Conservation (phyloP, 2,113 vertebrate species). For the Zapus hudsonius region DNA sequence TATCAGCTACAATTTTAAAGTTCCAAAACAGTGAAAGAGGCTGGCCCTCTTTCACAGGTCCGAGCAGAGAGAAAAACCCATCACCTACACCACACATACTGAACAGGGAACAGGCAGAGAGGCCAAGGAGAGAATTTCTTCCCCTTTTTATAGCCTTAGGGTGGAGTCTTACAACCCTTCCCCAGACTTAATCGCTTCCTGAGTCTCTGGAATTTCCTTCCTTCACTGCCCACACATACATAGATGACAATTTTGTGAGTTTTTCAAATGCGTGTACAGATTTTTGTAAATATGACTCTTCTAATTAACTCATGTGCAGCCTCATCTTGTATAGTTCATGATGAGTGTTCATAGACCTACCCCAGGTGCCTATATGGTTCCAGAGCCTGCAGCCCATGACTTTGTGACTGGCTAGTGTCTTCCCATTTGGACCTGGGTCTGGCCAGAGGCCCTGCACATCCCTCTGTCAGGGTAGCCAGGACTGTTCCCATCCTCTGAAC, state of each 20-base stretch:
- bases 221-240: too few species aligned
- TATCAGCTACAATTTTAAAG: too few species aligned
- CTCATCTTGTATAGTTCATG: conserved; percentile 88
- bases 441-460: conserved; percentile 62
- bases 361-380: conserved; percentile 46
- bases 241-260: conserved; percentile 90
- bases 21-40: too few species aligned
- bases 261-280: conserved; percentile 92
- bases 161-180: too few species aligned
- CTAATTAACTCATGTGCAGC: conserved; percentile 90
- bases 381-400: conserved; percentile 37
- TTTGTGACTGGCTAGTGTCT: conserved; percentile 72
- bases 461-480: conserved; percentile 56
- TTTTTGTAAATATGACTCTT: conserved; percentile 92
- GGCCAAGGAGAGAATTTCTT: too few species aligned
- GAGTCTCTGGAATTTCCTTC: too few species aligned
- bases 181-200: too few species aligned
- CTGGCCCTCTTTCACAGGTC: too few species aligned
- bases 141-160: too few species aligned
- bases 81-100: too few species aligned
- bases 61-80: too few species aligned
- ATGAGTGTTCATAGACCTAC: conserved; percentile 82
- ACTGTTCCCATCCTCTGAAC: conserved; percentile 57
- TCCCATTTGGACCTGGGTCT: conserved; percentile 65
- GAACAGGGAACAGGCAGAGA: too few species aligned